Percentiles rank a stretch among this genome's conserved stretches.
Evolutionary conservation across 1,140 invertebrate genomes (phyloP).

Genomic region (Potamilus streckersoni): DNA sequence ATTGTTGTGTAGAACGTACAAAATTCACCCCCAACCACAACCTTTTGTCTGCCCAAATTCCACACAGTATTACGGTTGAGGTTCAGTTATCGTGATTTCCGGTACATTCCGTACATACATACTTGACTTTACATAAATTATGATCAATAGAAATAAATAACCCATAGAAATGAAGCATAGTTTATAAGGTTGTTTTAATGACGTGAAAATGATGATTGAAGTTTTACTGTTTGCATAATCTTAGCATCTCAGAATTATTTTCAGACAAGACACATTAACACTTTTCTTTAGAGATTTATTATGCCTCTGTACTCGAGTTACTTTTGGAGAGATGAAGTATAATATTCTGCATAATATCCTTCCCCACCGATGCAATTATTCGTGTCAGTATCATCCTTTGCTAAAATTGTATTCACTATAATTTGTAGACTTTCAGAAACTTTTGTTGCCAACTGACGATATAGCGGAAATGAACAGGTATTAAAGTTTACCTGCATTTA

Average conservation of each 20-base stretch:
- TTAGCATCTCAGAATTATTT: slow-evolving; percentile 2
- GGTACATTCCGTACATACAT: no score
- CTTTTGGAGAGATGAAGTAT: slow-evolving; percentile 40
- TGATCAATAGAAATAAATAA: no score
- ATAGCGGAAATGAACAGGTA: slow-evolving; percentile 9
- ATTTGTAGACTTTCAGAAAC: slow-evolving; percentile 14
- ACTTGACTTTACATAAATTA: no score
- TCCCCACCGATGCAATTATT: no score
- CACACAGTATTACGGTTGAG: no score
- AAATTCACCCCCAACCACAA: no score
- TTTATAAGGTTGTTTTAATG: no score
- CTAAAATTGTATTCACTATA: slow-evolving; percentile 9
- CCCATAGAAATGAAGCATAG: no score
- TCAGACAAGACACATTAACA: slow-evolving; percentile 16
- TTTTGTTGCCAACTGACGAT: background rate
- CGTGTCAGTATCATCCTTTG: slow-evolving; percentile 9
- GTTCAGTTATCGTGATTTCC: no score
- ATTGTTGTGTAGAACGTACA: no score
- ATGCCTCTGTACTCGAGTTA: slow-evolving; percentile 41
- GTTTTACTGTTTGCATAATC: slow-evolving; percentile 18
- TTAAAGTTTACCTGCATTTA: background rate
- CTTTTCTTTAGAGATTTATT: slow-evolving; percentile 31
- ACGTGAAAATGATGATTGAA: no score
- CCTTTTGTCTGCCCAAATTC: no score
- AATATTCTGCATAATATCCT: slow-evolving; percentile 37